Evolutionary conservation across 2,113 vertebrate genomes (phyloP).

Genomic region (Platycercus adscitus): DNA sequence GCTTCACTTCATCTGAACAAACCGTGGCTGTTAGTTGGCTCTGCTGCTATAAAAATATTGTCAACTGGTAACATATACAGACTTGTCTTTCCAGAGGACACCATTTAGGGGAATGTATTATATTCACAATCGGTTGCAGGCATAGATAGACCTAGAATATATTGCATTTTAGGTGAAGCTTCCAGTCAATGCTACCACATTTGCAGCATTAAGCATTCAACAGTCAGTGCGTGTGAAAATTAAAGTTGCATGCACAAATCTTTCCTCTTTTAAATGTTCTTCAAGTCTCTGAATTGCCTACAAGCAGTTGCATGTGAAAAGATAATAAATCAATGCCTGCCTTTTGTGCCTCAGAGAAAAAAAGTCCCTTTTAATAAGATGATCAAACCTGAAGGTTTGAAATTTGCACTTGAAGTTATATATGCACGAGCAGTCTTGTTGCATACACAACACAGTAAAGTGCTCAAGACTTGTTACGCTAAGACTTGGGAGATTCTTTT

Average conservation of each 20-base stretch:
- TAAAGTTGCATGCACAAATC: background rate
- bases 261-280: background rate
- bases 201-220: background rate
- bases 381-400: background rate
- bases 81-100: background rate
- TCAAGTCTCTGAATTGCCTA: background rate
- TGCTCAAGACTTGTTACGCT: background rate
- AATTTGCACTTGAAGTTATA: constrained; percentile 2
- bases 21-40: background rate
- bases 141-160: background rate
- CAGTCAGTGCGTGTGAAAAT: background rate
- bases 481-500: background rate
- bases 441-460: background rate
- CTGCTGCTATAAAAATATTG: background rate
- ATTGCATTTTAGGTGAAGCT: background rate
- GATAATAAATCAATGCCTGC: constrained; percentile 15
- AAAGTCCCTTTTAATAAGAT: background rate
- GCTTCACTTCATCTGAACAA: background rate
- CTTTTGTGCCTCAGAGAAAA: background rate
- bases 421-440: background rate
- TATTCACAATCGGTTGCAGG: background rate
- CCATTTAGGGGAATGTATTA: background rate
- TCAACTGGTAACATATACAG: background rate
- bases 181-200: background rate
- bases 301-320: constrained; percentile 21